A percentile compares a stretch with the other conserved stretches of the same genome.
Evolutionary conservation across 2,888 invertebrate genomes (phyloP).

Genomic region (Melangyna quadrimaculata): DNA sequence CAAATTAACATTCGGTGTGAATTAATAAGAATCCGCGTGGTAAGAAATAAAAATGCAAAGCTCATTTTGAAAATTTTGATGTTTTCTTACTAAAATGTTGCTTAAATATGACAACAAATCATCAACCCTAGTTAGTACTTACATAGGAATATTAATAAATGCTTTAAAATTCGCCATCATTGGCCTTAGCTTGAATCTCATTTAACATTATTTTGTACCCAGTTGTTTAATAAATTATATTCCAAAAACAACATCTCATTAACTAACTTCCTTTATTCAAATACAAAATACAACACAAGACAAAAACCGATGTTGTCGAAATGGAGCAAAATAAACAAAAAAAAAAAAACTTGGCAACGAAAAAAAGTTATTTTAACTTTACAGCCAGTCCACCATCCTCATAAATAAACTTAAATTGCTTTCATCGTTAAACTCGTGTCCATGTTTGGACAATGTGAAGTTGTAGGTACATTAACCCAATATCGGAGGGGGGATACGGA

Average conservation of each 20-base stretch:
- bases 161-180: too few relatives aligned
- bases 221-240: not conserved
- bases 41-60: too few relatives aligned
- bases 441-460: constrained; percentile 38
- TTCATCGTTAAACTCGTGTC: constrained; percentile 26
- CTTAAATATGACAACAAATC: too few relatives aligned
- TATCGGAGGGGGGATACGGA: not conserved
- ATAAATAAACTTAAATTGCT: constrained; percentile 56
- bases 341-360: constrained; percentile 35
- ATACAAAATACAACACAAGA: not conserved
- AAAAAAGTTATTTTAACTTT: constrained; percentile 23
- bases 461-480: constrained; percentile 62
- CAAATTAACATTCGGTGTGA: too few relatives aligned
- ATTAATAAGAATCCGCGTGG: too few relatives aligned
- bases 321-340: not conserved
- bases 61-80: too few relatives aligned
- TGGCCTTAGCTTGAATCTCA: too few relatives aligned
- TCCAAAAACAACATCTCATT: not conserved
- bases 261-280: not conserved
- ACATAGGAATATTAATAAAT: too few relatives aligned
- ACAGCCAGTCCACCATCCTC: constrained; percentile 15
- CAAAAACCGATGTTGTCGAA: not conserved
- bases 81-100: too few relatives aligned
- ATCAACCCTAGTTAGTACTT: too few relatives aligned
- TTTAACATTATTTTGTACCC: not conserved